Conservation (phyloP, 2,888 invertebrate species). For the Orchesellides sinensis region DNA sequence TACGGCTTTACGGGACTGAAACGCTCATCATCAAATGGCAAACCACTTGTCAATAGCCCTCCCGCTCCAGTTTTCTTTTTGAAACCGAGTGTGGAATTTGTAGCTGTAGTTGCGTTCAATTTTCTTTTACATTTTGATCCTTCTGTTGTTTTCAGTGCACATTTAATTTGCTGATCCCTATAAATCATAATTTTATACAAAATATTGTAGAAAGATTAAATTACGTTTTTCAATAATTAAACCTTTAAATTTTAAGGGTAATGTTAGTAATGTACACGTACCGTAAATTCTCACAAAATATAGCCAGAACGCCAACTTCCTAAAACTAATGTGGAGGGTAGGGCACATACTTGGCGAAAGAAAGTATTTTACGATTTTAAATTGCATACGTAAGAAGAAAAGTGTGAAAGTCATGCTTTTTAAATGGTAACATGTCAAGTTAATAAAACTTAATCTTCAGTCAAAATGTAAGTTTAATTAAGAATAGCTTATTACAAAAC, state of each 20-base stretch:
- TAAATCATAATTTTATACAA: not conserved
- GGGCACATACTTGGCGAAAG: too few relatives aligned
- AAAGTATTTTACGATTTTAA: too few relatives aligned
- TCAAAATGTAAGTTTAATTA: not conserved
- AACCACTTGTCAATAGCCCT: not conserved
- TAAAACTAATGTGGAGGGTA: not conserved
- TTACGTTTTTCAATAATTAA: not conserved
- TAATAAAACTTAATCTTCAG: not conserved
- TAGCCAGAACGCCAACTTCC: constrained; percentile 36
- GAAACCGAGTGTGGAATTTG: not conserved
- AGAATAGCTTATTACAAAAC: not conserved
- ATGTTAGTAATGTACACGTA: constrained; percentile 16
- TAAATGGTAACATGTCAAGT: not conserved
- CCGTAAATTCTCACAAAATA: constrained; percentile 61
- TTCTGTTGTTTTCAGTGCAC: not conserved
- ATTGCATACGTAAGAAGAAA: not conserved
- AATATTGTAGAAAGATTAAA: not conserved
- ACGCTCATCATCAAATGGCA: constrained; percentile 1
- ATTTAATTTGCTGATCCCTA: not conserved
- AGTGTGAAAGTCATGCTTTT: not conserved
- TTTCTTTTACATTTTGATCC: not conserved
- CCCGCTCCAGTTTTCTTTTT: not conserved
- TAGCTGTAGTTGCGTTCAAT: not conserved
- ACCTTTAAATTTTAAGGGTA: not conserved
- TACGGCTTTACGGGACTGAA: constrained; percentile 30